Evolutionary conservation across 37 sponge, comb jelly and placozoan genomes (phyloP).

Genomic region (Corticium candelabrum): DNA sequence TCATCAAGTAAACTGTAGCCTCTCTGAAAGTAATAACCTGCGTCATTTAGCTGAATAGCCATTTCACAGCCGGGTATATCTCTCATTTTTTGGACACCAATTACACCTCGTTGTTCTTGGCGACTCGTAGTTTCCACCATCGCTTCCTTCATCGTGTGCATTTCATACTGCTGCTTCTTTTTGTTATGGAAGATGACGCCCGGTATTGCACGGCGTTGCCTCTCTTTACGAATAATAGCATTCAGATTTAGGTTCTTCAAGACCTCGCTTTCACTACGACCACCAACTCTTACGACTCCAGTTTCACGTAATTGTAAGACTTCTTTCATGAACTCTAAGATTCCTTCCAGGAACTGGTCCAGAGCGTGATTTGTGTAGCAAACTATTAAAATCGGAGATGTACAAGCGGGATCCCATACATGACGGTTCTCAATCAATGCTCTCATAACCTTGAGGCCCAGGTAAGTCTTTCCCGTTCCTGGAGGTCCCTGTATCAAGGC

Average conservation of each 20-base stretch:
- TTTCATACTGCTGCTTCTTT: no score
- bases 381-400: constrained; percentile 72
- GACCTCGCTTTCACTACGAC: constrained; percentile 62
- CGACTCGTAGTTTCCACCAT: neutral
- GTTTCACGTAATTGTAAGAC: no score
- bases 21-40: neutral
- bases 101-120: constrained; percentile 8
- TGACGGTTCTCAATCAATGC: constrained; percentile 26
- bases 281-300: constrained; percentile 76
- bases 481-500: constrained; percentile 95
- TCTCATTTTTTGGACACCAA: neutral
- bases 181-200: neutral
- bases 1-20: neutral
- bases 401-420: constrained; percentile 32
- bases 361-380: constrained; percentile 97
- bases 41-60: neutral
- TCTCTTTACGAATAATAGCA: constrained; percentile 14
- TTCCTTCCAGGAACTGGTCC: constrained; percentile 81
- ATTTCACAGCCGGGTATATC: neutral
- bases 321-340: constrained; percentile 12
- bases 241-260: constrained; percentile 33
- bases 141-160: neutral
- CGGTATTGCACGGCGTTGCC: constrained; percentile 1
- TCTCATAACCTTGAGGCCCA: constrained; percentile 63
- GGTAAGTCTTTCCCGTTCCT: constrained; percentile 90